These are phyloP conservation scores for Leptarthrus brevirostris DNA, from an alignment of 2,888 invertebrate species.

Conservation along the genomic window DNA sequence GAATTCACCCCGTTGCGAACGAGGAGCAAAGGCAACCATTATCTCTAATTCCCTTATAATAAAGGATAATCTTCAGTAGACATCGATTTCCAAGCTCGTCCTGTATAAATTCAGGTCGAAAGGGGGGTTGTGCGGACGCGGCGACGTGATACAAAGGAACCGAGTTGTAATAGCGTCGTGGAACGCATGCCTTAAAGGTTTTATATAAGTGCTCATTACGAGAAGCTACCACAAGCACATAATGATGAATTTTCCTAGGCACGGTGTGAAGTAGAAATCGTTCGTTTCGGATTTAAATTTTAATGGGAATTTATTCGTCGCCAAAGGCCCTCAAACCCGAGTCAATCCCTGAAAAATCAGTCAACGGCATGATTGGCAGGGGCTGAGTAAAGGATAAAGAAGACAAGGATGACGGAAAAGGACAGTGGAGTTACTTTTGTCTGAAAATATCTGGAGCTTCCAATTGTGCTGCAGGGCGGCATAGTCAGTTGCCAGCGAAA, in stretches of 20 bases:
- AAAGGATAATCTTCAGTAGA: constrained; percentile 50
- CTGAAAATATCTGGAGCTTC: constrained; percentile 1
- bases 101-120: not conserved
- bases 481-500: not conserved
- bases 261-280: constrained; percentile 23
- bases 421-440: constrained; percentile 14
- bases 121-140: not conserved
- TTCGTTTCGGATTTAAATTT: constrained; percentile 49
- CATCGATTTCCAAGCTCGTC: constrained; percentile 46
- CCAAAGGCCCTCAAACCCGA: constrained; percentile 39
- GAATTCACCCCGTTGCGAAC: constrained; percentile 39
- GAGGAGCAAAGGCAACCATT: constrained; percentile 43
- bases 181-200: constrained; percentile 42
- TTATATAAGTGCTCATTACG: constrained; percentile 41
- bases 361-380: constrained; percentile 46
- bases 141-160: not conserved
- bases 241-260: constrained; percentile 27
- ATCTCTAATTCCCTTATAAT: constrained; percentile 50
- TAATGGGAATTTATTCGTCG: constrained; percentile 50
- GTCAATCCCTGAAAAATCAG: constrained; percentile 45
- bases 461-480: not conserved
- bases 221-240: constrained; percentile 22
- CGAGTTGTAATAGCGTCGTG: not conserved
- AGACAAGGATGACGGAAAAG: constrained; percentile 19
- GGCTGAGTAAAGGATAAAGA: constrained; percentile 23